Conservation (phyloP, 2,113 vertebrate species). For the Tragelaphus strepsiceros region DNA sequence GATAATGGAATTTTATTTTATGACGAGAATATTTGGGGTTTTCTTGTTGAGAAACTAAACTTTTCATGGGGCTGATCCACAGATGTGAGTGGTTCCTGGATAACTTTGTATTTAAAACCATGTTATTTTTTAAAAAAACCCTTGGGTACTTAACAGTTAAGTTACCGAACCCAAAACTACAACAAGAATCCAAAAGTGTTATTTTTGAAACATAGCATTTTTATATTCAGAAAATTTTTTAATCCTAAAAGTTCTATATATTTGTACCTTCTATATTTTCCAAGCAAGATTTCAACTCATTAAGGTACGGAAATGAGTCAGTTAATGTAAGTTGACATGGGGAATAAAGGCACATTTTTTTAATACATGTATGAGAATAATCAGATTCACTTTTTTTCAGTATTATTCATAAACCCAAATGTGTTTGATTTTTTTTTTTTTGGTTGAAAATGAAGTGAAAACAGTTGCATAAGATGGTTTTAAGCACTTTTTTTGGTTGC, state of each 20-base stretch:
- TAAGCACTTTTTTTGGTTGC: constrained; percentile 80
- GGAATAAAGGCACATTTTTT: constrained; percentile 29
- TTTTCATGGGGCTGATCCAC: constrained; percentile 28
- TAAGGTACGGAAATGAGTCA: constrained; percentile 41
- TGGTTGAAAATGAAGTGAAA: constrained; percentile 79
- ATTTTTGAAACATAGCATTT: constrained; percentile 71
- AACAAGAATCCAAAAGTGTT: constrained; percentile 63
- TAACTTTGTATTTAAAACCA: constrained; percentile 74
- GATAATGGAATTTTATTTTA: constrained; percentile 46
- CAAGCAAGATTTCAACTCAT: constrained; percentile 39
- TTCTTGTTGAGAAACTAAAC: constrained; percentile 32
- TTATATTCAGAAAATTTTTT: constrained; percentile 71
- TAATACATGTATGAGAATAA: constrained; percentile 1
- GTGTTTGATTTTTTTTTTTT: constrained; percentile 73
- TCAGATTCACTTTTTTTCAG: constrained; percentile 72
- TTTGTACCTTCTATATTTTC: constrained; percentile 69
- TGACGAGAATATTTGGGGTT: constrained; percentile 50
- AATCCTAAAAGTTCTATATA: constrained; percentile 59
- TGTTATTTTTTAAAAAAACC: constrained; percentile 31
- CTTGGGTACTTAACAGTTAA: constrained; percentile 59
- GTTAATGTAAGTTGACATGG: constrained; percentile 29
- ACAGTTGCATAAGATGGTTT: constrained; percentile 63
- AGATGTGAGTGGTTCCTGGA: constrained; percentile 51
- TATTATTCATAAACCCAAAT: constrained; percentile 78
- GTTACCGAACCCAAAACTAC: constrained; percentile 52